These are phyloP conservation scores for Nesogale talazaci DNA, from an alignment of 2,113 vertebrate species.

Conservation along the genomic window DNA sequence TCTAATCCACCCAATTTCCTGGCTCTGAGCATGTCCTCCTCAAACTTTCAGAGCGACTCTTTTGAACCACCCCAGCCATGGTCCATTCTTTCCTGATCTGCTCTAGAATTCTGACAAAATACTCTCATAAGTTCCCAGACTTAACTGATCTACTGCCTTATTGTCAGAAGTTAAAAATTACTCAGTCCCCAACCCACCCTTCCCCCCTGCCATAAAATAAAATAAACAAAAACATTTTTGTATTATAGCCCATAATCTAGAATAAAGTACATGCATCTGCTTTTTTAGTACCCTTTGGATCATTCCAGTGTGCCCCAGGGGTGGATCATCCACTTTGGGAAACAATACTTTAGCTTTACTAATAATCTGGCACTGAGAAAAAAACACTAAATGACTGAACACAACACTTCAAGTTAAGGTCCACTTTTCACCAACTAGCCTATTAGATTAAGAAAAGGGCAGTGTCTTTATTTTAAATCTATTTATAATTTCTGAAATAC, in stretches of 20 bases:
- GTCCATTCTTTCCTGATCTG: background rate
- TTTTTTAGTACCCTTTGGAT: no score
- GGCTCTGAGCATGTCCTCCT: background rate
- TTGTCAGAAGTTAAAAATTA: no score
- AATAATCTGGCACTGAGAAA: background rate
- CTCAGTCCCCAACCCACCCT: no score
- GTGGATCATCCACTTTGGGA: no score
- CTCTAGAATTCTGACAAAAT: constrained; percentile 15
- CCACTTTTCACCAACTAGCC: background rate
- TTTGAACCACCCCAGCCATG: background rate
- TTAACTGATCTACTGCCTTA: no score
- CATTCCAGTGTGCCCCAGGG: no score
- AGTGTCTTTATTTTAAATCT: background rate
- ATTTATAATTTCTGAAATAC: background rate
- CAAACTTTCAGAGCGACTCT: background rate
- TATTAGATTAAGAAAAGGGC: background rate
- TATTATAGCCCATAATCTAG: no score
- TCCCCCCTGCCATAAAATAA: no score
- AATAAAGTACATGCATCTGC: no score
- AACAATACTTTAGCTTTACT: background rate
- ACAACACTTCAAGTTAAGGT: background rate
- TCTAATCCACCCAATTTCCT: background rate
- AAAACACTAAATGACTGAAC: background rate
- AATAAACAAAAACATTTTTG: no score
- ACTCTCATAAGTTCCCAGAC: no score